Conservation (phyloP, 2,797 vertebrate species). For the Otolemur crassicaudatus region DNA sequence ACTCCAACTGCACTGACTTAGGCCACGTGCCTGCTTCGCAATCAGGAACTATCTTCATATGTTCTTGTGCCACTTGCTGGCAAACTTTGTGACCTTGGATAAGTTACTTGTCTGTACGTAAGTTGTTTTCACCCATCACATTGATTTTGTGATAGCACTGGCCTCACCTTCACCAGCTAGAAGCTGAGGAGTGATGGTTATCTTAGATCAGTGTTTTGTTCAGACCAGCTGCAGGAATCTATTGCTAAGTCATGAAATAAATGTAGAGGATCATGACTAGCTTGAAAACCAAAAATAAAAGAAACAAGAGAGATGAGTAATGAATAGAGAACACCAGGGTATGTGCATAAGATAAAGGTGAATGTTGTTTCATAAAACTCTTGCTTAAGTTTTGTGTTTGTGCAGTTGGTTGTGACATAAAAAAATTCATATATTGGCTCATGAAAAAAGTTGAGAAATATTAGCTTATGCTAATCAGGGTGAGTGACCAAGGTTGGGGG, state of each 20-base stretch:
- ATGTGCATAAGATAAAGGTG: neutral
- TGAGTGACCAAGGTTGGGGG: neutral
- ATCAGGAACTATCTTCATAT: neutral
- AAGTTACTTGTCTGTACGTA: neutral
- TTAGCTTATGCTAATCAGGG: neutral
- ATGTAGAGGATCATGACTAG: neutral
- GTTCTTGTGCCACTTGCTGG: neutral
- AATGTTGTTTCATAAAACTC: neutral
- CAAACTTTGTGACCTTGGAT: neutral
- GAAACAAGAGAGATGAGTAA: neutral
- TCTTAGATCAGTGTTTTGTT: neutral
- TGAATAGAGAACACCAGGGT: neutral
- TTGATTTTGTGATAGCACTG: neutral
- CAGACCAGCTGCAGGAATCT: neutral
- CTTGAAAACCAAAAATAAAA: neutral
- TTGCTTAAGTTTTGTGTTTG: neutral
- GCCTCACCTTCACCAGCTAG: neutral
- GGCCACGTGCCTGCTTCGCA: neutral
- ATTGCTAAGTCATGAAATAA: neutral
- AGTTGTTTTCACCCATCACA: neutral
- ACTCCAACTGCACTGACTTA: neutral
- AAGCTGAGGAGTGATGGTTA: neutral
- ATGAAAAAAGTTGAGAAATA: neutral
- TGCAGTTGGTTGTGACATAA: neutral
- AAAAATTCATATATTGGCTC: neutral